phyloP scores from a whole-genome alignment of 2,797 vertebrate genomes.

The Mormyrus proboscirostris region DNA sequence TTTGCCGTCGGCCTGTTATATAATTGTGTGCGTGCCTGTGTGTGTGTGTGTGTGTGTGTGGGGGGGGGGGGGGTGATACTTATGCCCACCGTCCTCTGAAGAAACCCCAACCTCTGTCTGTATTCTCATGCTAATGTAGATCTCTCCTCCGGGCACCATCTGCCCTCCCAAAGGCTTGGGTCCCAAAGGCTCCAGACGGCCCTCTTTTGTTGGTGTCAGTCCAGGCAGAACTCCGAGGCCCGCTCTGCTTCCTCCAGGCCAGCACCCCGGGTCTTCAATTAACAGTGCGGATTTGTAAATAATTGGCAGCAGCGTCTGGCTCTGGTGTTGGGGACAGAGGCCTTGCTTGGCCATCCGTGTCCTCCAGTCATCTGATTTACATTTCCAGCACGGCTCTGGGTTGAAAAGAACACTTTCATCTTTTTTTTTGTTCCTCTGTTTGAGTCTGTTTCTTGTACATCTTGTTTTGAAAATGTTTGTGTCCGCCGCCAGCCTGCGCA shows the following conservation, averaged over 20 bases:
- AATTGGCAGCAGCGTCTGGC: constrained; percentile 20
- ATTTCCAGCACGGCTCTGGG: neutral
- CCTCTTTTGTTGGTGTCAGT: constrained; percentile 23
- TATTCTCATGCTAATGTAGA: constrained; percentile 29
- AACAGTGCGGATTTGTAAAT: constrained; percentile 18
- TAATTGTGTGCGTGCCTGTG: neutral
- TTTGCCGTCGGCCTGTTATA: neutral
- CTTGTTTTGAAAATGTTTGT: neutral
- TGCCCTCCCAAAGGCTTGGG: constrained; percentile 23
- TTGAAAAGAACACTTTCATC: constrained; percentile 9
- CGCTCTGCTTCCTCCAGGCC: constrained; percentile 8
- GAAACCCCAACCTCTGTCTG: constrained; percentile 6
- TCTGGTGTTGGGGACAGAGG: neutral
- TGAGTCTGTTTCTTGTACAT: neutral
- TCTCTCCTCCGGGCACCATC: constrained; percentile 22
- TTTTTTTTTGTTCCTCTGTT: neutral
- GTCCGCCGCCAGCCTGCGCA: no score
- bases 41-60: neutral
- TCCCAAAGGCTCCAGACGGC: constrained; percentile 18
- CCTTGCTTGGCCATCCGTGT: neutral
- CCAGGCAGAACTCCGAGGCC: constrained; percentile 24
- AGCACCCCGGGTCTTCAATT: constrained; percentile 23
- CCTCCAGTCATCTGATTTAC: constrained; percentile 2
- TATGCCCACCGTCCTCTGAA: neutral
- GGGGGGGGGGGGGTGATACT: neutral